phyloP scores from a whole-genome alignment of 2,888 invertebrate genomes.

The Drosophila pseudotalamancana region DNA sequence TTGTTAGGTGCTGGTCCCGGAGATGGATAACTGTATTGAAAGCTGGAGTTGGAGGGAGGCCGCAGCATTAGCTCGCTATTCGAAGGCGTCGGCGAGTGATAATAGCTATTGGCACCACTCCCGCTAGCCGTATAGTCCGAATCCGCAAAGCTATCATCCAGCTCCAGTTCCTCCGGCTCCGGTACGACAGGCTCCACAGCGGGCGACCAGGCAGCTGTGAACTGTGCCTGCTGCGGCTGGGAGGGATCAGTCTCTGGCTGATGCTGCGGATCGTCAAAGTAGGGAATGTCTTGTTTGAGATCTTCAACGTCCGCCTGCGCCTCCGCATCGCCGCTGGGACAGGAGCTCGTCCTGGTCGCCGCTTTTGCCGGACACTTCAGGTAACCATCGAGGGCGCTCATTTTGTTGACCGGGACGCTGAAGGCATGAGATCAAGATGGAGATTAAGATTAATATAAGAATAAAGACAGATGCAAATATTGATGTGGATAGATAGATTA shows the following conservation, averaged over 20 bases:
- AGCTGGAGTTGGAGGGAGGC: slow-evolving; percentile 71
- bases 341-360: slow-evolving; percentile 24
- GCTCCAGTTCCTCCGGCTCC: slow-evolving; percentile 30
- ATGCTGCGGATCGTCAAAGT: slow-evolving; percentile 55
- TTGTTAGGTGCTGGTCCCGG: slow-evolving; percentile 14
- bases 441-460: background rate
- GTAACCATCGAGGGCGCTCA: slow-evolving; percentile 55
- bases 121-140: slow-evolving; percentile 59
- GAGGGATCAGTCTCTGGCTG: slow-evolving; percentile 13
- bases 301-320: slow-evolving; percentile 58
- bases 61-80: slow-evolving; percentile 72
- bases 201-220: slow-evolving; percentile 29
- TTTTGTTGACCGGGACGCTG: slow-evolving; percentile 49
- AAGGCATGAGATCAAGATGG: background rate
- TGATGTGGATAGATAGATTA: too few species aligned
- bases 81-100: slow-evolving; percentile 54
- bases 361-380: slow-evolving; percentile 44
- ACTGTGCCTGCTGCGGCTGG: slow-evolving; percentile 12
- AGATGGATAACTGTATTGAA: slow-evolving; percentile 72
- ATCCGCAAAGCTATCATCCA: slow-evolving; percentile 66
- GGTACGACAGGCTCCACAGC: slow-evolving; percentile 29
- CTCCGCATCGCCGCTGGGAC: slow-evolving; percentile 12
- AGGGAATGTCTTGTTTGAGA: slow-evolving; percentile 77
- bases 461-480: background rate
- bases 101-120: slow-evolving; percentile 51